phyloP scores from a whole-genome alignment of 2,113 vertebrate genomes.

The Muntiacus muntjak region DNA sequence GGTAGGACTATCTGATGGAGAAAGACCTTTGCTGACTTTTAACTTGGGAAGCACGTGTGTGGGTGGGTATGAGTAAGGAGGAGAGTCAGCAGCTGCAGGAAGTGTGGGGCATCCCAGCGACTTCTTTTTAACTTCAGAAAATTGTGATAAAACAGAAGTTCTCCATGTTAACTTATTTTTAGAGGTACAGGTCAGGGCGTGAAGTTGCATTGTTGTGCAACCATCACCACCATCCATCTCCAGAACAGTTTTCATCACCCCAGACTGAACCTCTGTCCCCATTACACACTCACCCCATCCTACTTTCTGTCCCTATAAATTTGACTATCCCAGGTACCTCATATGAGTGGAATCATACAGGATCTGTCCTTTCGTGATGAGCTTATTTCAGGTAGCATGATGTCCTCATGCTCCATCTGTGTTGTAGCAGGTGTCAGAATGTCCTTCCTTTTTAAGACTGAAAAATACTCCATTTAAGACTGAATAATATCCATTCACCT shows the following conservation, averaged over 20 bases:
- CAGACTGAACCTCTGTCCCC: background rate
- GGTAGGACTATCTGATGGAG: background rate
- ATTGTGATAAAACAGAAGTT: background rate
- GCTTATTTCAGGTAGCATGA: background rate
- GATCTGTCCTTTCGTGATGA: background rate
- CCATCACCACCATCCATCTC: background rate
- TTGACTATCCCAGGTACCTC: background rate
- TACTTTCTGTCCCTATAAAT: background rate
- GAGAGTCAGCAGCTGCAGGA: background rate
- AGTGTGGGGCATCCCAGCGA: background rate
- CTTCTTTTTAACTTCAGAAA: background rate
- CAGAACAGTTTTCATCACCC: background rate
- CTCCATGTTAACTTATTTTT: too few relatives aligned
- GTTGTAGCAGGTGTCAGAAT: background rate
- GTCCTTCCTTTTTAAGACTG: background rate
- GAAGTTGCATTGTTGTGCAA: accelerated
- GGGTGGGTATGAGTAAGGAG: background rate
- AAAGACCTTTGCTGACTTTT: background rate
- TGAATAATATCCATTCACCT: background rate
- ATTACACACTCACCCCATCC: accelerated
- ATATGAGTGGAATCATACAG: background rate
- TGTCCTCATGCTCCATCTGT: background rate
- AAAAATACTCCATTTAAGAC: background rate
- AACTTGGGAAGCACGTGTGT: accelerated
- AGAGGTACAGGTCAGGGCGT: background rate